Percentiles rank a stretch among this genome's conserved stretches.
Conservation (phyloP, 1,140 invertebrate species). For the Trachelipus rathkii region DNA sequence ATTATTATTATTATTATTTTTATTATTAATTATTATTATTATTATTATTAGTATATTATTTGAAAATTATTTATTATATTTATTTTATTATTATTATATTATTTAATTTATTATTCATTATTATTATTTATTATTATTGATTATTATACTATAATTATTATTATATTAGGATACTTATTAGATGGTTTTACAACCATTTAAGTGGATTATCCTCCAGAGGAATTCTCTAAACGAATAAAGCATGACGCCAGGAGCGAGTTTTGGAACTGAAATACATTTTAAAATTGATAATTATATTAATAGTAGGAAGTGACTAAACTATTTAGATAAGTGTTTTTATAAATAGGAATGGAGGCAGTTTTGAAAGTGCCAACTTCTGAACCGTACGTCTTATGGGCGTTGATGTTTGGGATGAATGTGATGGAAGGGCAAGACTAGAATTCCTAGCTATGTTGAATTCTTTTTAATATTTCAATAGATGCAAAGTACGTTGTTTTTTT, state of each 20-base stretch:
- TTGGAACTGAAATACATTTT: not conserved
- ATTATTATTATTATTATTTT: too few species aligned
- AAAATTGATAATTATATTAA: not conserved
- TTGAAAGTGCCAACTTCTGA: conserved; percentile 52
- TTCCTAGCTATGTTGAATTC: conserved; percentile 51
- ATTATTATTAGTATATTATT: too few species aligned
- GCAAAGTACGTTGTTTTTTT: conserved; percentile 50
- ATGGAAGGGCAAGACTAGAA: conserved; percentile 55
- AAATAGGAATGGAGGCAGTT: conserved; percentile 54
- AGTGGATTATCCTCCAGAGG: too few species aligned
- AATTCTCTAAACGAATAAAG: not conserved
- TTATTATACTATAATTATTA: too few species aligned
- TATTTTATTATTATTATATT: too few species aligned
- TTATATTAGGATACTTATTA: not conserved
- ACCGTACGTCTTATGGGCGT: conserved; percentile 47
- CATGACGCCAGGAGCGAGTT: not conserved
- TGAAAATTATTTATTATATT: too few species aligned
- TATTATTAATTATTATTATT: too few species aligned
- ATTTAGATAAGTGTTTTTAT: conserved; percentile 44
- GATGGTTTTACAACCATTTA: too few species aligned
- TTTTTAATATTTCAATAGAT: conserved; percentile 48
- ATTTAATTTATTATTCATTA: too few species aligned
- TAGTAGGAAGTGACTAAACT: not conserved
- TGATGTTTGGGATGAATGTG: conserved; percentile 52
- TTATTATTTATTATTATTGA: too few species aligned